phyloP scores from a whole-genome alignment of 2,888 invertebrate species.

The Scaeva pyrastri region DNA sequence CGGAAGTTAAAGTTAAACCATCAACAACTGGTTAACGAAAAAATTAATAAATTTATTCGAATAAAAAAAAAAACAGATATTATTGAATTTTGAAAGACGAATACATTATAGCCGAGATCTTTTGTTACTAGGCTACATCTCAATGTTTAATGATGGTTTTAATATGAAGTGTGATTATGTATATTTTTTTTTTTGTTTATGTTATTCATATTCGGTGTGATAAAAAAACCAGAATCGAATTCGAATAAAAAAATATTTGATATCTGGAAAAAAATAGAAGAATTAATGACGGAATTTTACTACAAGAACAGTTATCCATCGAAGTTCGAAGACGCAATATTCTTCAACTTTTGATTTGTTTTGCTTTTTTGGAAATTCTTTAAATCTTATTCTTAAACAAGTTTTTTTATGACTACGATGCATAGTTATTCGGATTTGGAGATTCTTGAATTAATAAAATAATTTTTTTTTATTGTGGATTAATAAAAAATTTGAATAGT shows the following conservation, averaged over 20 bases:
- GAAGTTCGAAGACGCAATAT: too few species aligned
- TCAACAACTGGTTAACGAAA: neutral
- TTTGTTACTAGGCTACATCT: slow-evolving; percentile 10
- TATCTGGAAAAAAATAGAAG: neutral
- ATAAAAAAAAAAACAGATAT: too few species aligned
- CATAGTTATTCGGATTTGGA: too few species aligned
- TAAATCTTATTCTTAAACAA: neutral
- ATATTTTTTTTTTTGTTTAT: neutral
- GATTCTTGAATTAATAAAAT: slow-evolving; percentile 5
- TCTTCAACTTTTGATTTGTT: neutral
- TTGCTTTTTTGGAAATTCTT: neutral
- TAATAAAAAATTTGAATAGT: neutral
- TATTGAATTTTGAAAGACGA: neutral
- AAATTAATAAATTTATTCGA: neutral
- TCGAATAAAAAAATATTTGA: neutral
- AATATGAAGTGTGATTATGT: neutral
- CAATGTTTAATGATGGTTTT: neutral
- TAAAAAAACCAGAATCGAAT: neutral
- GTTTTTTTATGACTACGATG: neutral
- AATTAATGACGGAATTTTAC: slow-evolving; percentile 4
- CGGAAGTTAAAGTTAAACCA: neutral
- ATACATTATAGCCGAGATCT: neutral
- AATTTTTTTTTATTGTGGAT: too few species aligned
- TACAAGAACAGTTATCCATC: neutral
- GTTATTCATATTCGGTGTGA: neutral